Evolutionary conservation across 92 coral and sea anemone species (phyloP), one percentile per base, ranked within the genome.

Genomic region (Zoanthus sansibaricus): DNA sequence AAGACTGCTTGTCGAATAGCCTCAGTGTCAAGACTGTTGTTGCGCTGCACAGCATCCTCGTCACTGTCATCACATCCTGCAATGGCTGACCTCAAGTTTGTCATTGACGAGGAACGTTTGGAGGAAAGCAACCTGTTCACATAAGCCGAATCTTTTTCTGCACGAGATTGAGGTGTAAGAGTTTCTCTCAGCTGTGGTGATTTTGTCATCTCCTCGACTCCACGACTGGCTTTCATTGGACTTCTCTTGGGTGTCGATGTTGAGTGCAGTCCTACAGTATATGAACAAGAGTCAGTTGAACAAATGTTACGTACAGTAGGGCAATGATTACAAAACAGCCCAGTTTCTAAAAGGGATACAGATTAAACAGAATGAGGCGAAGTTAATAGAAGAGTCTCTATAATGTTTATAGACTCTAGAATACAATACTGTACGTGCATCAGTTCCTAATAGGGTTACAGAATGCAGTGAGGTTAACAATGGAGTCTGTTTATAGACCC

Each of bases 1-100:
- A 82, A 95, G 74, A 95, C 98, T 3, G 96, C 93, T 75, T 95
- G 96, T 18, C 98, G 91, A 49, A 95, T 95, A 5, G 92, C 72
- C 13, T 80, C 78, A 0, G 98, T 93, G 66, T 95, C 96, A 20
- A 91, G 79, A 17, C 91, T 78, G 82, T 92, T 90, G 46, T 85
- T 87, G n/a, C 95, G 78, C 82, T 87, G 87, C 54, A 86, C 78
- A 9, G 31, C 25, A 54, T 88, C 87, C 31, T 90, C 95, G 44
- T 91, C 93, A 21, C 89, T 78, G 21, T 82, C 90, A 18, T 89
- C 83, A 44, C 33, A 75, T 21, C 82, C 94, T 16, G 98, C 86
- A 59, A 79, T 87, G 72, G 77, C 55, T 54, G 80, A 88, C 68
- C 96, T 91, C 9, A 95, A 78, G 83, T 93, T 89, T 52, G 92